Conservation (phyloP, 2,797 vertebrate species). For the Pelochelys cantorii region DNA sequence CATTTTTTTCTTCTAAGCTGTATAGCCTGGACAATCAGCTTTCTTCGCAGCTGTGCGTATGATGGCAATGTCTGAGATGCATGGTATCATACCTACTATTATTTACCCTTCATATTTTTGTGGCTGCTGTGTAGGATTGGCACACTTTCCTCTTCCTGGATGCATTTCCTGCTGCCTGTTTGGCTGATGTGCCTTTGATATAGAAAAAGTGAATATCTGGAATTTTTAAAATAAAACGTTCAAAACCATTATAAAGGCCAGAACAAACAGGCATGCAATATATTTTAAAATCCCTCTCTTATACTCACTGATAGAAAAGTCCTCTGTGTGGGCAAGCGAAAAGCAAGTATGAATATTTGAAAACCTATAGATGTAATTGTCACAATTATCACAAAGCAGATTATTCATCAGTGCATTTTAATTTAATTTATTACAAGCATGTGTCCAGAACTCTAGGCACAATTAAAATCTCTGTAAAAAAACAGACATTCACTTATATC, state of each 20-base stretch:
- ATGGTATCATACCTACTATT: not conserved
- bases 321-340: not conserved
- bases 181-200: not conserved
- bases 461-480: not conserved
- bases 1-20: not conserved
- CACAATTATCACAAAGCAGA: not conserved
- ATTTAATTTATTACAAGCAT: not conserved
- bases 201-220: not conserved
- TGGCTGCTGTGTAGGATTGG: not conserved
- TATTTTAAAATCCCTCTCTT: not conserved
- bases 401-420: not conserved
- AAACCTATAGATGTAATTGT: not conserved
- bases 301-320: not conserved
- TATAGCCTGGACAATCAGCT: not conserved
- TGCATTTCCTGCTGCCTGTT: not conserved
- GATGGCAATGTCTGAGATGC: not conserved
- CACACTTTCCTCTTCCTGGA: not conserved
- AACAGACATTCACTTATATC: not conserved
- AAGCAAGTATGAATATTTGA: not conserved
- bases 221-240: not conserved
- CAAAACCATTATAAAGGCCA: not conserved
- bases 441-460: fast-evolving
- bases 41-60: not conserved
- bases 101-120: not conserved
- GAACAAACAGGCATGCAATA: fast-evolving